Percentiles rank a stretch among this genome's conserved stretches.
These are phyloP conservation scores for Armadillidium nasatum DNA, from an alignment of 1,140 invertebrate genomes.

Conservation along the genomic window DNA sequence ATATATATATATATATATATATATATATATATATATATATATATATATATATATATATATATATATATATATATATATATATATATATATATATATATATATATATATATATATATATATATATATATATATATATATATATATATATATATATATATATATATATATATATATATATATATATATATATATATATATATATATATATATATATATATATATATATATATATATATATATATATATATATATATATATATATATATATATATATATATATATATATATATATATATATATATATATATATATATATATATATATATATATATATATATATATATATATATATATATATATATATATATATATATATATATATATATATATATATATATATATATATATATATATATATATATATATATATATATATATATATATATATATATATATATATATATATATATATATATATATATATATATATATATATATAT, in stretches of 20 bases:
- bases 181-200: not conserved
- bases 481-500: too few relatives aligned
- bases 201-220: not conserved
- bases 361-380: not conserved
- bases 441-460: not conserved
- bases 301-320: not conserved
- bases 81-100: too few relatives aligned
- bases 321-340: not conserved
- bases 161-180: too few relatives aligned
- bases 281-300: not conserved
- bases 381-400: not conserved
- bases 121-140: too few relatives aligned
- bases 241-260: not conserved
- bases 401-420: not conserved
- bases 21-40: too few relatives aligned
- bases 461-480: too few relatives aligned
- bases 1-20: too few relatives aligned
- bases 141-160: too few relatives aligned
- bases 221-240: not conserved
- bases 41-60: too few relatives aligned
- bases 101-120: too few relatives aligned
- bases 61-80: too few relatives aligned
- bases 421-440: constrained; percentile 12
- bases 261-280: constrained; percentile 4
- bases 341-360: not conserved